These are phyloP conservation scores for Apolygus lucorum DNA, from an alignment of 1,140 invertebrate genomes.

Conservation along the genomic window DNA sequence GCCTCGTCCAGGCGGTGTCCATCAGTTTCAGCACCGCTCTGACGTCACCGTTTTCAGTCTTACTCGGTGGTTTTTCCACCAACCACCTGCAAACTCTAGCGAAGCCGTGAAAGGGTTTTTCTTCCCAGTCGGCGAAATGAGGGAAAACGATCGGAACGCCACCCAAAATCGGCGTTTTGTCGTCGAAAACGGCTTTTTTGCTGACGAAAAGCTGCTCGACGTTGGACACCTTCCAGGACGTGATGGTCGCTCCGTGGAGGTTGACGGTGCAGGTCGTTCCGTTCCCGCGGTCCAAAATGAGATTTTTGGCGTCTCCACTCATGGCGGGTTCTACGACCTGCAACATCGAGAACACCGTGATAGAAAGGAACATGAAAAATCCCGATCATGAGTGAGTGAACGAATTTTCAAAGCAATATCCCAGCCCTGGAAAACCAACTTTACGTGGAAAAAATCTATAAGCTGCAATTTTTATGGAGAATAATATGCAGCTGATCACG, in stretches of 20 bases:
- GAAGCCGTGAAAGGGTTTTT: conserved; percentile 5
- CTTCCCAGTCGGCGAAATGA: neutral
- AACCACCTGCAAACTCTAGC: neutral
- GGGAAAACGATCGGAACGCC: neutral
- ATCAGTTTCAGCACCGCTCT: neutral
- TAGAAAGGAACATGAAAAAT: neutral
- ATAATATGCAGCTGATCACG: too few relatives aligned
- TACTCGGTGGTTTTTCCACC: neutral
- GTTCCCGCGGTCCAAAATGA: conserved; percentile 84
- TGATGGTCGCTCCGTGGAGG: conserved; percentile 55
- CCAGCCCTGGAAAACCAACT: too few relatives aligned
- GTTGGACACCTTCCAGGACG: neutral
- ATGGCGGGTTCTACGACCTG: neutral
- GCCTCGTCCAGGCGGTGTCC: neutral
- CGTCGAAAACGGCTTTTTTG: neutral
- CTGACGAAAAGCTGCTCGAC: neutral
- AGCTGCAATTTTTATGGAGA: too few relatives aligned
- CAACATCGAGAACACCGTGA: too few relatives aligned
- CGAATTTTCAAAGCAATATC: too few relatives aligned
- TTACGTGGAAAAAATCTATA: too few relatives aligned
- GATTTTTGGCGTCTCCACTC: conserved; percentile 44
- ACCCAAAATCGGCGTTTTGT: neutral
- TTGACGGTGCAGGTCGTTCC: conserved; percentile 90
- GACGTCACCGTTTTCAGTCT: neutral
- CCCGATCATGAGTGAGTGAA: neutral